Evolutionary conservation across 2,888 invertebrate species (phyloP).

Genomic region (Matsumyia berberina): DNA sequence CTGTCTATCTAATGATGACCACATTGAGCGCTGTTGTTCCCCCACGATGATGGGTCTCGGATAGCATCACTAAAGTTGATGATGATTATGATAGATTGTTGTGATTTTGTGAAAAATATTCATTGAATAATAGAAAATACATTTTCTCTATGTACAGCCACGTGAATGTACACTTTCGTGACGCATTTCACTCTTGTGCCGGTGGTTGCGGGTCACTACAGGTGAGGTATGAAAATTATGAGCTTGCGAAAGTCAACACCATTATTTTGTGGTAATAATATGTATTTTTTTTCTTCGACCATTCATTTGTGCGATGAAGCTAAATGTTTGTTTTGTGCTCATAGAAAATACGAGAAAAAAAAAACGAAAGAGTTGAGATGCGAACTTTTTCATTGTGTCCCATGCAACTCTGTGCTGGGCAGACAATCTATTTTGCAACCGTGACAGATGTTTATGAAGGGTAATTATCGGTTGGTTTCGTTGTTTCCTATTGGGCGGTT

Average conservation of each 20-base stretch:
- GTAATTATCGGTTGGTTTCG: constrained; percentile 55
- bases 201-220: constrained; percentile 41
- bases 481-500: constrained; percentile 38
- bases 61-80: constrained; percentile 42
- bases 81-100: constrained; percentile 69
- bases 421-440: constrained; percentile 27
- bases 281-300: constrained; percentile 44
- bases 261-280: constrained; percentile 56
- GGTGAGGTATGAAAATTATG: constrained; percentile 67
- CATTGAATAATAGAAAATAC: constrained; percentile 41
- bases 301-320: constrained; percentile 30
- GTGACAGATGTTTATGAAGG: constrained; percentile 57
- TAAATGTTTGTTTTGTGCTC: constrained; percentile 42
- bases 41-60: constrained; percentile 14
- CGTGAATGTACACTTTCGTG: constrained; percentile 25
- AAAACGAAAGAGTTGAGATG: constrained; percentile 60
- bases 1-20: constrained; percentile 53
- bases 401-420: not conserved
- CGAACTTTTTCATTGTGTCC: constrained; percentile 51
- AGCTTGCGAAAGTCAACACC: constrained; percentile 59
- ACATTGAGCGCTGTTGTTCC: constrained; percentile 35
- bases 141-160: constrained; percentile 10
- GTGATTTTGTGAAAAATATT: constrained; percentile 52
- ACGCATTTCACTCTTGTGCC: constrained; percentile 33
- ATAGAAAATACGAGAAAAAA: not conserved